A percentile compares a stretch with the other conserved stretches of the same genome.
Conservation (phyloP, 2,797 vertebrate genomes). For the Triplophysa bombifrons region DNA sequence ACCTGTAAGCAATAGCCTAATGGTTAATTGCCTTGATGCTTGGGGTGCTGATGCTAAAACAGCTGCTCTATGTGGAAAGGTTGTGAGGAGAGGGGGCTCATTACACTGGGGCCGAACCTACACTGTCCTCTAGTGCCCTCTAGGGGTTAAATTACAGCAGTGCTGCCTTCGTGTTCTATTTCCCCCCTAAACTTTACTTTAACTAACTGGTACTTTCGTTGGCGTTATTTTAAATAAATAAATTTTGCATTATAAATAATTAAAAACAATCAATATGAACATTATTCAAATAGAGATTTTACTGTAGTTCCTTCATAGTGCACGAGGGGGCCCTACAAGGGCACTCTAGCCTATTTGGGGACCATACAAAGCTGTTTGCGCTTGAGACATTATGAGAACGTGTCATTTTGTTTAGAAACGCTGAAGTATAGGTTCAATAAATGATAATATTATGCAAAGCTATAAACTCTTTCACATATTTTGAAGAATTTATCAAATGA, state of each 20-base stretch:
- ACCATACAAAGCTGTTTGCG: neutral
- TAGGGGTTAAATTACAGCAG: neutral
- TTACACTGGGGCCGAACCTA: neutral
- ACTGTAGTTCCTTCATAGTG: slow-evolving; percentile 11
- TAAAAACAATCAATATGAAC: neutral
- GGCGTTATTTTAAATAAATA: too few relatives aligned
- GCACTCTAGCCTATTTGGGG: neutral
- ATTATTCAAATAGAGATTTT: neutral
- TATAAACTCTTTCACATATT: neutral
- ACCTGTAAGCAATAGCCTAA: slow-evolving; percentile 25
- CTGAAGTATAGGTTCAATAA: neutral
- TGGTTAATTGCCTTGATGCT: neutral
- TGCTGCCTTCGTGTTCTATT: neutral
- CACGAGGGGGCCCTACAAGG: slow-evolving; percentile 33
- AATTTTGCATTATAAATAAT: too few relatives aligned
- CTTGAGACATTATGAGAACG: neutral
- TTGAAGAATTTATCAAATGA: neutral
- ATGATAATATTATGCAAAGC: neutral
- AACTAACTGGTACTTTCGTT: too few relatives aligned
- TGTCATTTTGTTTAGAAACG: neutral
- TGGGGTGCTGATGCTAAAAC: slow-evolving; percentile 31
- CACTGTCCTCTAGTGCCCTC: slow-evolving; percentile 22
- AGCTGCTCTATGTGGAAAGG: slow-evolving; percentile 22
- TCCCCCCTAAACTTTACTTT: too few relatives aligned
- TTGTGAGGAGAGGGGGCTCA: neutral